Percentiles rank a stretch among this genome's conserved stretches.
Conservation (phyloP, 2,113 vertebrate species). For the Salvelinus sp. region DNA sequence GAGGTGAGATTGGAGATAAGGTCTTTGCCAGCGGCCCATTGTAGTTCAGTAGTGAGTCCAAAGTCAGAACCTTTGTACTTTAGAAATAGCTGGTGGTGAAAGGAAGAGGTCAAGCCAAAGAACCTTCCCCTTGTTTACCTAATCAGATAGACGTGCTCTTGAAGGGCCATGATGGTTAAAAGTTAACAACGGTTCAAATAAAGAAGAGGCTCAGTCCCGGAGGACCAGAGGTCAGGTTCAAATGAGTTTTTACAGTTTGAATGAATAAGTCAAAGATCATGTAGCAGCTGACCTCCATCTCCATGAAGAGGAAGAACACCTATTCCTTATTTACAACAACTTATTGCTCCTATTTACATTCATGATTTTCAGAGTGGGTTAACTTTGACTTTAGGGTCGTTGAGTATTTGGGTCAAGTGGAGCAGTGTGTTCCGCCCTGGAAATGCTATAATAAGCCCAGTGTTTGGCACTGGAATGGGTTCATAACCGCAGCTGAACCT, state of each 20-base stretch:
- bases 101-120: neutral
- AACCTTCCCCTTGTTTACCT: neutral
- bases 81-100: constrained; percentile 24
- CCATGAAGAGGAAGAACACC: neutral
- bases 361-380: neutral
- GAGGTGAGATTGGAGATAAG: no score
- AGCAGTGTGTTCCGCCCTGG: constrained; percentile 37
- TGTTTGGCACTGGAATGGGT: constrained; percentile 68
- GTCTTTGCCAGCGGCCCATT: no score
- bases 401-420: constrained; percentile 48
- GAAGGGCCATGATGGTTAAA: no score
- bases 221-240: neutral
- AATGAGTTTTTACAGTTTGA: neutral
- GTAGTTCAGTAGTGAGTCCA: no score
- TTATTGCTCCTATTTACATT: neutral
- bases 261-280: neutral
- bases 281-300: neutral
- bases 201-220: neutral
- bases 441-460: constrained; percentile 63
- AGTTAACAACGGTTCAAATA: no score
- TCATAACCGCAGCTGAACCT: constrained; percentile 65
- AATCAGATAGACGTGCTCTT: no score
- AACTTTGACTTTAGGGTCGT: constrained; percentile 49
- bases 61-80: constrained; percentile 17
- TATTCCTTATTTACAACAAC: neutral